Evolutionary conservation across 2,113 vertebrate genomes (phyloP).

Genomic region (Corythornis madagascariensis): DNA sequence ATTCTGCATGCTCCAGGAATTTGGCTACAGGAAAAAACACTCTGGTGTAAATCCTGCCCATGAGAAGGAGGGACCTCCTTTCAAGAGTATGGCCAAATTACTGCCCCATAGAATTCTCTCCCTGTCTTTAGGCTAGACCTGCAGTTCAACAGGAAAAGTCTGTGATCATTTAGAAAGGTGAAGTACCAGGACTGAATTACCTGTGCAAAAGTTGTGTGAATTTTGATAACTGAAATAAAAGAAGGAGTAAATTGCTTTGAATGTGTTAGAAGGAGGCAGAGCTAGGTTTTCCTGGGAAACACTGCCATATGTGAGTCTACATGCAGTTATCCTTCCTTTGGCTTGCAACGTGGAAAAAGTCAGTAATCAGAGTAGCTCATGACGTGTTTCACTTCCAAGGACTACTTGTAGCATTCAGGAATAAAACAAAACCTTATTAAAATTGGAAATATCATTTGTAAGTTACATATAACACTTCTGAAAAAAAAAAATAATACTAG

Average conservation of each 20-base stretch:
- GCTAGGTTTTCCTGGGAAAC: conserved; percentile 20
- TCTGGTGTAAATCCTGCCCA: neutral
- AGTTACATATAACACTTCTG: neutral
- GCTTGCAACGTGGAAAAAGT: conserved; percentile 32
- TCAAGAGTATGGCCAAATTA: neutral
- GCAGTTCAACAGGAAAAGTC: neutral
- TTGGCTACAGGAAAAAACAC: conserved; percentile 22
- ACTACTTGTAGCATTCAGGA: neutral
- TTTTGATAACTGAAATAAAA: neutral
- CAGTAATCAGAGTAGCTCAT: conserved; percentile 4
- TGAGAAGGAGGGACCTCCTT: neutral
- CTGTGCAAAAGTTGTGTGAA: neutral
- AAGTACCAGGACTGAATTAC: neutral
- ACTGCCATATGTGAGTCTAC: conserved; percentile 20
- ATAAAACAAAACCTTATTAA: neutral
- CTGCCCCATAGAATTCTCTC: neutral
- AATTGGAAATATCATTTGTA: neutral
- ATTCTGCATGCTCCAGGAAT: conserved; percentile 32
- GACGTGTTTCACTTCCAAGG: neutral
- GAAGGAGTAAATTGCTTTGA: neutral
- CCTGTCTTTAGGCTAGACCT: neutral
- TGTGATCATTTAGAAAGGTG: neutral
- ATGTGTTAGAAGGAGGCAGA: neutral
- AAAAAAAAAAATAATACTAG: neutral
- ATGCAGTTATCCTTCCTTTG: conserved; percentile 34